Conservation (phyloP, 2,113 vertebrate genomes). For the Lynx canadensis region DNA sequence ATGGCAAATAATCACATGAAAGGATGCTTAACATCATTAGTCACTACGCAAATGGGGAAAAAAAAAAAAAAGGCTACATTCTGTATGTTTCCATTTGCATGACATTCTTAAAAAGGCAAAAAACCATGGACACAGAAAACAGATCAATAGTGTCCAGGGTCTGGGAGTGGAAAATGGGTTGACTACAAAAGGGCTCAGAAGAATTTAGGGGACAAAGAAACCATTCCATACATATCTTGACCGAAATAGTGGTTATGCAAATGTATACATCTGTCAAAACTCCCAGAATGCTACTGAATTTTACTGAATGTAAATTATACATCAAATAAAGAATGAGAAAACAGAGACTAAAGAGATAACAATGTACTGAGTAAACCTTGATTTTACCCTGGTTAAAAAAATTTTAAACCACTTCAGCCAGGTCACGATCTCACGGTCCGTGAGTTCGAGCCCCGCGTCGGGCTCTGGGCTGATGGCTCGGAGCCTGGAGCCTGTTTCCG, state of each 20-base stretch:
- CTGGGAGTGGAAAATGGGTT: neutral
- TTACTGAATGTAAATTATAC: neutral
- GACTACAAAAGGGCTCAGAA: neutral
- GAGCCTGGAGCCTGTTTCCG: too few species aligned
- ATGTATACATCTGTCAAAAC: neutral
- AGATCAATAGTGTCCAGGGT: neutral
- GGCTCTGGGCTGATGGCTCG: too few species aligned
- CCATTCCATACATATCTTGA: neutral
- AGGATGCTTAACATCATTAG: neutral
- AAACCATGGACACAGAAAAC: neutral
- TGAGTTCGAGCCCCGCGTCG: too few species aligned
- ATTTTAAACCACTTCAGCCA: neutral
- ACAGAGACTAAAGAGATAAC: neutral
- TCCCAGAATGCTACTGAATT: neutral
- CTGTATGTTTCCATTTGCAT: neutral
- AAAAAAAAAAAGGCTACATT: neutral
- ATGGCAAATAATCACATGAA: slow-evolving; percentile 10
- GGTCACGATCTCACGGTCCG: too few species aligned
- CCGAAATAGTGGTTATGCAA: neutral
- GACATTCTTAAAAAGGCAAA: neutral
- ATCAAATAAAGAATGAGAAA: neutral
- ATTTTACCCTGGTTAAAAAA: neutral
- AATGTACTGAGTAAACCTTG: neutral
- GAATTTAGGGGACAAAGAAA: neutral
- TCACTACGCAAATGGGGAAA: neutral